Percentiles rank a stretch among this genome's conserved stretches.
These are phyloP conservation scores for Germaria angustata DNA, from an alignment of 2,888 invertebrate genomes.

Conservation along the genomic window DNA sequence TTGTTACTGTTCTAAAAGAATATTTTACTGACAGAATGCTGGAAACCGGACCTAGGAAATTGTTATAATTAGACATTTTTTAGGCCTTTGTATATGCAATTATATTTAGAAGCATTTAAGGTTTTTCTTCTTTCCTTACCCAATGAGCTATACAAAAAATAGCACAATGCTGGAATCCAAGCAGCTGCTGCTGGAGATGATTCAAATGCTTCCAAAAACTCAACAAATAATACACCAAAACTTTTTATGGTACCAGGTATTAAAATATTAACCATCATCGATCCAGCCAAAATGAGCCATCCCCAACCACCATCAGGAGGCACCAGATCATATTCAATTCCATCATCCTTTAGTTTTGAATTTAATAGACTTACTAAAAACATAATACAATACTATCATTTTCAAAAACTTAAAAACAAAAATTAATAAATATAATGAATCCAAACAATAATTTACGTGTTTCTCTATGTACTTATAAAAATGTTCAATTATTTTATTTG, in stretches of 20 bases:
- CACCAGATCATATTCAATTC: conserved; percentile 85
- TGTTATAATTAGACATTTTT: background rate
- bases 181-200: conserved; percentile 87
- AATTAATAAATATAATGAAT: no score
- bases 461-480: no score
- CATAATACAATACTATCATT: no score
- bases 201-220: conserved; percentile 89
- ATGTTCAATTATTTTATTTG: no score
- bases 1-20: conserved; percentile 90
- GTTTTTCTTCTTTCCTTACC: conserved; percentile 80
- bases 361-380: conserved; percentile 72
- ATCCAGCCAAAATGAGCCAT: conserved; percentile 87
- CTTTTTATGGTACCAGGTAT: conserved; percentile 94
- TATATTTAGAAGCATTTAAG: background rate
- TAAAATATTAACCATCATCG: conserved; percentile 90
- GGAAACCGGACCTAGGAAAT: conserved; percentile 87
- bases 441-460: no score
- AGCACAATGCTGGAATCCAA: conserved; percentile 92
- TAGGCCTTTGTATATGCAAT: no score
- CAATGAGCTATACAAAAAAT: conserved; percentile 92
- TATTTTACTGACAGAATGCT: conserved; percentile 91
- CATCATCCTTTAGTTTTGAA: conserved; percentile 72
- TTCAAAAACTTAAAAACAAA: no score
- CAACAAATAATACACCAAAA: conserved; percentile 91
- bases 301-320: conserved; percentile 93